Conservation (phyloP, 2,888 invertebrate genomes). For the Xestoiulus laeticollis region DNA sequence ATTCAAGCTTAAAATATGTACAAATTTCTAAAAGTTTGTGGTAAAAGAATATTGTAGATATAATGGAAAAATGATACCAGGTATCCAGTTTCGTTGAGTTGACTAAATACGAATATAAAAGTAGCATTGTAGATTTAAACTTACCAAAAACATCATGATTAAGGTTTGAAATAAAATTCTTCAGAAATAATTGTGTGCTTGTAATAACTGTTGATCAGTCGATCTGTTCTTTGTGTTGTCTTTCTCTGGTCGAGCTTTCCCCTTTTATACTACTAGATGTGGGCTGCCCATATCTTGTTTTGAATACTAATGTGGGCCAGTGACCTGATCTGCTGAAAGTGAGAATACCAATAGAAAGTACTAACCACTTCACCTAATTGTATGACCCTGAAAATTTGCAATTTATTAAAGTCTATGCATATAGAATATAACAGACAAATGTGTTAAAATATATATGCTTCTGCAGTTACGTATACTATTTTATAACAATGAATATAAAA, state of each 20-base stretch:
- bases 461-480: not conserved
- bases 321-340: conserved; percentile 53
- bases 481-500: not conserved
- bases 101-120: not conserved
- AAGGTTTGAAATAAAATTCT: conserved; percentile 1
- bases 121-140: conserved; percentile 22
- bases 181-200: conserved; percentile 24
- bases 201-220: conserved; percentile 45
- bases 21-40: too few species aligned
- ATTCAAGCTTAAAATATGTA: too few species aligned
- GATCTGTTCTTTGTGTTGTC: conserved; percentile 45
- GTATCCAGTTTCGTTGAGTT: not conserved
- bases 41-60: too few species aligned
- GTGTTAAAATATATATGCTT: not conserved
- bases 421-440: not conserved
- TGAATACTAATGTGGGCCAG: conserved; percentile 52
- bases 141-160: conserved; percentile 47
- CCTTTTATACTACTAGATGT: conserved; percentile 47
- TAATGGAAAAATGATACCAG: too few species aligned
- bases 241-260: conserved; percentile 46
- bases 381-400: conserved; percentile 6
- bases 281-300: conserved; percentile 42
- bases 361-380: not conserved
- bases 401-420: not conserved
- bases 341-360: conserved; percentile 48